Base-by-base conservation (phyloP, 2,888 invertebrate genomes). In the Volucella zonaria region DNA sequence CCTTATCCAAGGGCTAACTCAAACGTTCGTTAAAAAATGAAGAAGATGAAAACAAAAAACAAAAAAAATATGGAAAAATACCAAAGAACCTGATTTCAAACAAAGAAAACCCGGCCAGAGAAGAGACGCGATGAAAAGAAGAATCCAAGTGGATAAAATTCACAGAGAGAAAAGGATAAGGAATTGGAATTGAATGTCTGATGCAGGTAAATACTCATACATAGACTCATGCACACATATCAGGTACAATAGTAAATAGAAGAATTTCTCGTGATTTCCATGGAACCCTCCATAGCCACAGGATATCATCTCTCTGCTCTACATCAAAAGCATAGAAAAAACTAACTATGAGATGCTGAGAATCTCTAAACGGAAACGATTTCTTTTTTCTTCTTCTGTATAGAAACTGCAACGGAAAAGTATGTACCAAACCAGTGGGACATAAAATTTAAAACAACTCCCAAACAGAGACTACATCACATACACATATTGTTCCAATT, bases 21-120 rank as follows among this genome's bases (percentile, higher is more conserved):
- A 67, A 78, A 78, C 47, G 71, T 59, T 79, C 78, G 70, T 77
- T 78, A 47, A 70, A 62, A 70, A 10, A 52, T 10, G n/a, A 66
- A 49, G 15, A 56, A 62, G 62, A 62, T 40, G 43, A 38, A 38
- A 47, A 31, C 6, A 31, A 31, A 31, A 31, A 31, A 23, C 3
- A 23, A 31, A 31, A 31, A 31, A 31, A 31, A 31, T 31, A 31
- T 31, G 31, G 31, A 31, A 31, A 76, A 66, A 74, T 51, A 52
- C 64, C 74, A 79, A 23, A 75, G 54, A 83, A 83, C 83, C 83
- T 76, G 83, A 75, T 83, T 79, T 58, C 75, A 83, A 79, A 83
- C 83, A 83, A 83, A 83, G 79, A 71, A 78, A 66, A 56, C 64
- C 68, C 64, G 68, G 66, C 47, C 58, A 61, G 52, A 59, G 61